These are phyloP conservation scores for Drosophila murphyi DNA, from an alignment of 1,140 invertebrate genomes.

Conservation along the genomic window DNA sequence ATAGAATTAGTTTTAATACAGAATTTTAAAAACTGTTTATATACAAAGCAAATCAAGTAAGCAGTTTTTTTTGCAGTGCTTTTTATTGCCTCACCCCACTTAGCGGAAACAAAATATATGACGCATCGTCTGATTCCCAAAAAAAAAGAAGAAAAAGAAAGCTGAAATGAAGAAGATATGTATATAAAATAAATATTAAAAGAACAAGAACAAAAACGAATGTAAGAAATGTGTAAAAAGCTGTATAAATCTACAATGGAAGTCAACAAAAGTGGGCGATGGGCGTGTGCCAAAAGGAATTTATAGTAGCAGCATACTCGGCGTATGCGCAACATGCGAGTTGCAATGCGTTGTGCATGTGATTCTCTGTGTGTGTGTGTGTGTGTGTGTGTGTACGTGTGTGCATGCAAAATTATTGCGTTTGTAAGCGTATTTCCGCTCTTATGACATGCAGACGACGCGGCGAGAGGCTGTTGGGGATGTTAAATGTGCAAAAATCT, in stretches of 20 bases:
- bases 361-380: not conserved
- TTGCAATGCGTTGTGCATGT: constrained; percentile 14
- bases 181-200: constrained; percentile 37
- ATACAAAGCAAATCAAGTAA: too few species aligned
- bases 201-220: constrained; percentile 7
- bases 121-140: constrained; percentile 24
- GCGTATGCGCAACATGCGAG: constrained; percentile 48
- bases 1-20: too few species aligned
- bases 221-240: constrained; percentile 36
- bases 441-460: constrained; percentile 46
- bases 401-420: constrained; percentile 53
- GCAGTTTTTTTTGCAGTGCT: constrained; percentile 1
- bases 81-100: not conserved
- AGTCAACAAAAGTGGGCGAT: constrained; percentile 36
- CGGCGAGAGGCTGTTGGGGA: too few species aligned
- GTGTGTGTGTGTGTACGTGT: constrained; percentile 19
- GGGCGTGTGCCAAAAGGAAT: constrained; percentile 42
- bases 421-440: constrained; percentile 56
- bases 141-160: not conserved
- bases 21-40: too few species aligned
- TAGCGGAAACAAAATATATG: constrained; percentile 26
- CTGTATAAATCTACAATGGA: constrained; percentile 42
- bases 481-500: constrained; percentile 28
- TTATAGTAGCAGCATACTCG: constrained; percentile 50
- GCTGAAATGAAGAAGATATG: constrained; percentile 14